Conservation (phyloP, 2,113 vertebrate species). For the Leuciscus idus region DNA sequence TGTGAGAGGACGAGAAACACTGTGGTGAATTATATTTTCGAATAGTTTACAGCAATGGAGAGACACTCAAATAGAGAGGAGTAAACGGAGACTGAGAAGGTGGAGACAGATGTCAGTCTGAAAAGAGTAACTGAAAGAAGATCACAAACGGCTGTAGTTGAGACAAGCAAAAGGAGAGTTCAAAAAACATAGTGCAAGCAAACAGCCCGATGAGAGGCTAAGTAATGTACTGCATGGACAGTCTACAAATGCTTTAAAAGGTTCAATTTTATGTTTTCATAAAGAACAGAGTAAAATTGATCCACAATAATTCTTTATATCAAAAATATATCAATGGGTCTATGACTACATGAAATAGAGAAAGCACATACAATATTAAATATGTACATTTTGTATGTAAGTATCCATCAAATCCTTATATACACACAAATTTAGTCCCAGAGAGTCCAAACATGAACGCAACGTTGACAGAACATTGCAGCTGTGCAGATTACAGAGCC, state of each 20-base stretch:
- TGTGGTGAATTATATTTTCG: conserved; percentile 57
- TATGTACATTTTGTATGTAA: conserved; percentile 79
- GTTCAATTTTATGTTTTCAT: conserved; percentile 52
- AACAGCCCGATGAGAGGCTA: conserved; percentile 26
- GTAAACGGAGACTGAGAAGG: neutral
- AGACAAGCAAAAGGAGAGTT: neutral
- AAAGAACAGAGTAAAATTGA: conserved; percentile 51
- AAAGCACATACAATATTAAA: conserved; percentile 78
- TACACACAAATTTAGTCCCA: conserved; percentile 64
- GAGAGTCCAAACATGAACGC: conserved; percentile 9
- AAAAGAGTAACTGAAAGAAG: neutral
- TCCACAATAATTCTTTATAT: conserved; percentile 72
- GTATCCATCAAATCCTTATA: conserved; percentile 73
- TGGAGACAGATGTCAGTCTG: conserved; percentile 16
- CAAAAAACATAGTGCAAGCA: conserved; percentile 23
- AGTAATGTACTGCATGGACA: conserved; percentile 34
- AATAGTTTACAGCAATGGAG: conserved; percentile 62
- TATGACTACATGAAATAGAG: conserved; percentile 73
- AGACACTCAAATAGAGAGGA: conserved; percentile 43
- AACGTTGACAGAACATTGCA: conserved; percentile 51
- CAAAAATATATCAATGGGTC: conserved; percentile 80
- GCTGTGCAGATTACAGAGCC: conserved; percentile 46
- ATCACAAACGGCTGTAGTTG: neutral
- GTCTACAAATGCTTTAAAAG: conserved; percentile 58
- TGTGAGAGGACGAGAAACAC: conserved; percentile 61